These are phyloP conservation scores for Synergus gifuensis DNA, from an alignment of 2,888 invertebrate genomes.

Conservation along the genomic window DNA sequence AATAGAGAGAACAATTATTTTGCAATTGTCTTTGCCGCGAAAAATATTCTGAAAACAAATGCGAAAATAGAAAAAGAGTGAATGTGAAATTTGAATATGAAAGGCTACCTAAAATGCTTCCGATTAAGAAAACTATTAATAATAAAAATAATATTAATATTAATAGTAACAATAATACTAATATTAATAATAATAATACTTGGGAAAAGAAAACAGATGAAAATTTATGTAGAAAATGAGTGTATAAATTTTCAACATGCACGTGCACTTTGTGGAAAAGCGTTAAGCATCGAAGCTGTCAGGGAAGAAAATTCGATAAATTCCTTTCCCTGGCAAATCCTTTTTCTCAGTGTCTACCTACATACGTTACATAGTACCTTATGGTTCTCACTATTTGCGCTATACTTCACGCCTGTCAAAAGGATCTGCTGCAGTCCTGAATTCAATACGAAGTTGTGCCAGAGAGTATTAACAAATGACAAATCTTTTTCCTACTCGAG, in stretches of 20 bases:
- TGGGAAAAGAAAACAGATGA: constrained; percentile 36
- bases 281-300: constrained; percentile 38
- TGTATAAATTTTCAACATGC: constrained; percentile 42
- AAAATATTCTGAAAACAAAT: constrained; percentile 43
- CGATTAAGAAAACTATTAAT: no score
- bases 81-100: no score
- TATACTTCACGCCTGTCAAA: constrained; percentile 37
- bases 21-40: constrained; percentile 27
- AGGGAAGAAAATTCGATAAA: constrained; percentile 35
- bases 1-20: constrained; percentile 45
- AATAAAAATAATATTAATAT: no score
- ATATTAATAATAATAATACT: no score
- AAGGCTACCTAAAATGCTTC: no score
- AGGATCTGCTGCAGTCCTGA: constrained; percentile 34
- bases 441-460: constrained; percentile 37
- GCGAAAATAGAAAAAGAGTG: not conserved
- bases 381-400: constrained; percentile 37
- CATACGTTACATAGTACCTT: constrained; percentile 22
- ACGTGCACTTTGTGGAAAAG: constrained; percentile 38
- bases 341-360: constrained; percentile 35
- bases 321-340: constrained; percentile 22
- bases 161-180: no score
- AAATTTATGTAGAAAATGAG: constrained; percentile 46
- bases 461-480: constrained; percentile 42
- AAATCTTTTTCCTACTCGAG: constrained; percentile 13